These are phyloP conservation scores for Atethmia centrago DNA, from an alignment of 2,888 invertebrate species.

Conservation along the genomic window DNA sequence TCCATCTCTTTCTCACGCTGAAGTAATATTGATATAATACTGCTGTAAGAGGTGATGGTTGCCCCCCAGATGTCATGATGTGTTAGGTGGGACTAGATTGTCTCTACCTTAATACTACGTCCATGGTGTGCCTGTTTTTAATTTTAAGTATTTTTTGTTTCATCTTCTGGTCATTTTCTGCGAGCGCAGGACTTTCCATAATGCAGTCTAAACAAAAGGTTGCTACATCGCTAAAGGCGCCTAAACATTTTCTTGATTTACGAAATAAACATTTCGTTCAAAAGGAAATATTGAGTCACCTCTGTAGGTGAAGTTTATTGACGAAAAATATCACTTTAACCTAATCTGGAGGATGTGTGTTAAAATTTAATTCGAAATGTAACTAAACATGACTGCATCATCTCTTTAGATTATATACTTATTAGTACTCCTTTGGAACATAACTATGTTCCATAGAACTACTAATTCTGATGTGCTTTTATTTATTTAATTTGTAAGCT, in stretches of 20 bases:
- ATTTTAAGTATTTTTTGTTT: background rate
- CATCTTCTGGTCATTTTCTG: constrained; percentile 31
- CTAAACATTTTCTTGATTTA: background rate
- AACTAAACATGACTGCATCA: constrained; percentile 57
- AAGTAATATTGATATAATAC: no score
- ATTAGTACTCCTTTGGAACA: constrained; percentile 50
- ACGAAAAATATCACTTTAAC: constrained; percentile 4
- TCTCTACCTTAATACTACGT: background rate
- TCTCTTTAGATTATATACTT: constrained; percentile 40
- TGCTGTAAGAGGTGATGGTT: no score
- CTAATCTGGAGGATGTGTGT: constrained; percentile 2
- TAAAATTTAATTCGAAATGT: constrained; percentile 26
- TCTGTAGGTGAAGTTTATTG: constrained; percentile 5
- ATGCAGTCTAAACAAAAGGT: constrained; percentile 18
- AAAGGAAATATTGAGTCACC: background rate
- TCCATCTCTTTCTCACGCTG: no score
- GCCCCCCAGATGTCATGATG: no score
- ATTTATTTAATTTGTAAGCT: constrained; percentile 61
- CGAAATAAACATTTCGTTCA: background rate
- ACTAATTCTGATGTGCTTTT: constrained; percentile 55
- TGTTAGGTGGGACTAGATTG: background rate
- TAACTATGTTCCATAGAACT: constrained; percentile 37
- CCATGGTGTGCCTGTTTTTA: background rate
- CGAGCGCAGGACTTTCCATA: constrained; percentile 32
- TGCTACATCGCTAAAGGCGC: background rate